phyloP scores from a whole-genome alignment of 2,113 vertebrate genomes.

The Zapus hudsonius region DNA sequence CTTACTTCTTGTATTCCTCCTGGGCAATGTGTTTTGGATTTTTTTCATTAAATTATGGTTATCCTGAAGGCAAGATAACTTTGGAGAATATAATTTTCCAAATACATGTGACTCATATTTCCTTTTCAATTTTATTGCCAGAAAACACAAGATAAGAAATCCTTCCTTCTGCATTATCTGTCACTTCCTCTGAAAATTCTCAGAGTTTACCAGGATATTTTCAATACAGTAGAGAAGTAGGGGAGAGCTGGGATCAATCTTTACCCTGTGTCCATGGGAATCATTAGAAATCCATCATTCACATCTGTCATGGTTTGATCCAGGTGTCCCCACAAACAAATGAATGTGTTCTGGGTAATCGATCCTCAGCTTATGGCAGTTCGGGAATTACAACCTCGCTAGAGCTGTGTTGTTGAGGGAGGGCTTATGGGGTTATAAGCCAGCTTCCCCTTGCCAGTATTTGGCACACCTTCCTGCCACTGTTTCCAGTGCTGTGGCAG shows the following conservation, averaged over 20 bases:
- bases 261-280: neutral
- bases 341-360: too few relatives aligned
- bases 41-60: slow-evolving; percentile 54
- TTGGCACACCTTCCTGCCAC: too few relatives aligned
- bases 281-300: neutral
- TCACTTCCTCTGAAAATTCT: neutral
- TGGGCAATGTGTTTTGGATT: slow-evolving; percentile 27
- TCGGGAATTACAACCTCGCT: too few relatives aligned
- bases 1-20: slow-evolving; percentile 14
- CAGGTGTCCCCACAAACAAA: too few relatives aligned
- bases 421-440: too few relatives aligned
- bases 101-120: slow-evolving; percentile 27
- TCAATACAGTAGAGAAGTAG: neutral
- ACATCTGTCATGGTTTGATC: too few relatives aligned
- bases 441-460: too few relatives aligned
- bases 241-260: neutral
- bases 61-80: slow-evolving; percentile 56
- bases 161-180: neutral
- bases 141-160: slow-evolving; percentile 51
- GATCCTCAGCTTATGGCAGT: too few relatives aligned
- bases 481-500: too few relatives aligned
- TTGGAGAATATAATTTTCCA: slow-evolving; percentile 56
- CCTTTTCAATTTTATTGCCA: slow-evolving; percentile 34
- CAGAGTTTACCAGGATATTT: neutral
- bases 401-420: too few relatives aligned